Percentiles rank a stretch among this genome's conserved stretches.
phyloP scores from a whole-genome alignment of 2,113 vertebrate species.

The Erythrolamprus reginae region DNA sequence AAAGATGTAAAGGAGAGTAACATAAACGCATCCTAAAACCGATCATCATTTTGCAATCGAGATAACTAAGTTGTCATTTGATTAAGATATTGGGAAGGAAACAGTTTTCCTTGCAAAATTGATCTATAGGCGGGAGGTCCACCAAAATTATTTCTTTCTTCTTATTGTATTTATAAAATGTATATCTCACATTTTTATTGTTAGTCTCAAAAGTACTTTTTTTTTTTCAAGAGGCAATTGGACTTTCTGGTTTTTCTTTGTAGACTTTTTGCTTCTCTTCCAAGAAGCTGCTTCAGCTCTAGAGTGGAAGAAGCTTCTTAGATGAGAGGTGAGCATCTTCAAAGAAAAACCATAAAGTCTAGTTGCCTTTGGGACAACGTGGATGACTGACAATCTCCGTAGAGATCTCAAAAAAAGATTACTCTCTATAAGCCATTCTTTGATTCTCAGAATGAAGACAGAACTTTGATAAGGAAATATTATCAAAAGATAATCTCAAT shows the following conservation, averaged over 20 bases:
- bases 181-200: background rate
- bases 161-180: background rate
- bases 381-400: too few species aligned
- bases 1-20: background rate
- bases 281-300: too few species aligned
- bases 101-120: background rate
- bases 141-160: background rate
- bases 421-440: background rate
- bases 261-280: too few species aligned
- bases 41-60: background rate
- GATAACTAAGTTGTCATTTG: background rate
- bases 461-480: background rate
- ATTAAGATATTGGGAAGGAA: background rate
- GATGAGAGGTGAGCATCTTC: too few species aligned
- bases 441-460: background rate
- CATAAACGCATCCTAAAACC: background rate
- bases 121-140: background rate
- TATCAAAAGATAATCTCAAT: background rate
- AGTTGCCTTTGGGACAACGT: too few species aligned
- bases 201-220: background rate
- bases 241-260: too few species aligned
- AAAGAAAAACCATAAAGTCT: too few species aligned
- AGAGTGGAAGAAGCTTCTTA: too few species aligned
- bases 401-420: background rate
- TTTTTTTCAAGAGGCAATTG: too few species aligned